Evolutionary conservation across 2,888 invertebrate species (phyloP), one percentile per base, ranked within the genome.

Genomic region (Megalurothrips usitatus): DNA sequence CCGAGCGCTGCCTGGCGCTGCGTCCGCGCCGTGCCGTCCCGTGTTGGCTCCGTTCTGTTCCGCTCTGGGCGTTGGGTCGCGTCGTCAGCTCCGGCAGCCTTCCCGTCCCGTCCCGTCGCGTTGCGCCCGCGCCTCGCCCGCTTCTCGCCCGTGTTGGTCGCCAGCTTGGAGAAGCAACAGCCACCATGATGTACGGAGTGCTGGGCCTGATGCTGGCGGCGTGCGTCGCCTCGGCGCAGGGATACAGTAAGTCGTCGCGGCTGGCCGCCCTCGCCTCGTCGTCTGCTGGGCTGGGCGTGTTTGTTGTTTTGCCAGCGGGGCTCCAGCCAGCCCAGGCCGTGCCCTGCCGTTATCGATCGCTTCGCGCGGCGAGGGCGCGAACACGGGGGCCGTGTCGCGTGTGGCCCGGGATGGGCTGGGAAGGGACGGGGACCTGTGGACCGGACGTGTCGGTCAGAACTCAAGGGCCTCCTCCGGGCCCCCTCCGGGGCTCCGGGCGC

Each of bases 231-330:
- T 26, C 23, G 23, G 26, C 26, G 2, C 68, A 75, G 68, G 68
- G 23, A 0, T 75, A 75, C 68, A 75, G 68, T 75, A 26, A 75
- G 68, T 75, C 6, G 34, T 4, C 34, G 26, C 68, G n/a, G n/a
- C 0, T 0, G 23, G 6, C 23, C 1, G 26, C 68, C 23, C 23
- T 23, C 68, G 68, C 9, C 68, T 10, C 14, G 58, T 58, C 14
- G 11, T 58, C 58, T 58, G 58, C 14, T 58, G n/a, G 58, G 58
- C 58, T 58, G 58, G 34, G 23, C 68, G 26, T 75, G 26, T 26
- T 43, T 75, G 68, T 75, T 75, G 68, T 75, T 75, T 26, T 75
- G 68, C 68, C 68, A 75, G 68, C 23, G 14, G 34, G 34, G 34
- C 34, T 43, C 3, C 34, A 43, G 34, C 34, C 3, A 43, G 34